Evolutionary conservation across 1,140 invertebrate species (phyloP).

Genomic region (Cydia fagiglandana): DNA sequence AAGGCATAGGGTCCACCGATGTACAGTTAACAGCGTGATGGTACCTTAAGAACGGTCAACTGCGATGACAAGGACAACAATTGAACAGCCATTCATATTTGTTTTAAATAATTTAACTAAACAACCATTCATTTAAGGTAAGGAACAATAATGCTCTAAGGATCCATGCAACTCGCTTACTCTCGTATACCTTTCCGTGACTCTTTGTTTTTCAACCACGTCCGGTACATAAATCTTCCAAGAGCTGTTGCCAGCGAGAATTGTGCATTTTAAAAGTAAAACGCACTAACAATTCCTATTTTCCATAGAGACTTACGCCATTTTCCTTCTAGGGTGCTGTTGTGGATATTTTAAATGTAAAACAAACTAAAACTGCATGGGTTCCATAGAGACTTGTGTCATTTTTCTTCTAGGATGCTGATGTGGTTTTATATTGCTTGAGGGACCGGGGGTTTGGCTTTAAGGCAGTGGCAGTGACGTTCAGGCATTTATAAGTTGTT

Average conservation of each 20-base stretch:
- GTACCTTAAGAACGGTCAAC: too few species aligned
- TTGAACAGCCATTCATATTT: too few species aligned
- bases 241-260: constrained; percentile 7
- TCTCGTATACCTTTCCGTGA: constrained; percentile 4
- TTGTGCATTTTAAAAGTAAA: neutral
- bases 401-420: neutral
- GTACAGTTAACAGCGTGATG: too few species aligned
- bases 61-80: too few species aligned
- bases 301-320: neutral
- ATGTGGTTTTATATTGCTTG: constrained; percentile 21
- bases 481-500: neutral
- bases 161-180: neutral
- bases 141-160: neutral
- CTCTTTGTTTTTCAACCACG: constrained; percentile 12
- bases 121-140: too few species aligned
- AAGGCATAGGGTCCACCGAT: too few species aligned
- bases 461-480: neutral
- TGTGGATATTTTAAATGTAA: neutral
- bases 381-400: neutral
- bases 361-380: neutral
- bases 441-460: neutral
- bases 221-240: constrained; percentile 1
- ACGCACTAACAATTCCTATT: neutral
- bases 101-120: too few species aligned
- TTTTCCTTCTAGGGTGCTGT: neutral